Base-by-base conservation (phyloP, 2,797 vertebrate genomes). In the Benthosema pterotum region DNA sequence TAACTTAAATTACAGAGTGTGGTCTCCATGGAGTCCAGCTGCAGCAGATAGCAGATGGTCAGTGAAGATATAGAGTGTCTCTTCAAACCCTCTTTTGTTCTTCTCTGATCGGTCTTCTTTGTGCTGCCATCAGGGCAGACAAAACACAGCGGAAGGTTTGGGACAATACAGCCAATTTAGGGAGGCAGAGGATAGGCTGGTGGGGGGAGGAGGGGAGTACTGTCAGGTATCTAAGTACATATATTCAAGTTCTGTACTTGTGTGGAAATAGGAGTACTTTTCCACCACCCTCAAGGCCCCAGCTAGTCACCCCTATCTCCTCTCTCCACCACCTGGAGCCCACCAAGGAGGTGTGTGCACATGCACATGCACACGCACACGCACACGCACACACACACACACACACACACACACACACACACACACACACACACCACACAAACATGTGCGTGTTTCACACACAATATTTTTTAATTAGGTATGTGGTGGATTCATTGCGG, bases 81-180 rank as follows among this genome's bases (percentile, higher is more conserved):
- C 61, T 67, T 82, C 43, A 60, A 18, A 60, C n/a, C 11, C 5
- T 50, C 52, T 62, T 89, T 89, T 91, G 88, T 89, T 89, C 84
- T 68, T 75, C 25, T 25, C 67, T 82, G 82, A 89, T 89, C 72
- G 45, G 63, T 75, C 57, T 83, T 80, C 83, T 32, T 77, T 82
- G 79, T 62, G 74, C 62, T 42, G 15, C 52, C 64, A 87, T 88
- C 85, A 32, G 82, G 88, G 88, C 67, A 92, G 91, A 90, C 90
- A 82, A 88, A 92, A 91, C 88, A 92, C 64, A 79, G 58, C 32
- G 52, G 72, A 67, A 75, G 66, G 45, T 67, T 51, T 61, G 60
- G 60, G 82, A 69, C 65, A 71, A 76, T 74, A 15, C 12, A 25
- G 45, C 15, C 57, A 65, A 60, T 67, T 67, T 72, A 65, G 60